A percentile compares a stretch with the other conserved stretches of the same genome.
Evolutionary conservation across 2,797 vertebrate species (phyloP).

Genomic region (Pyrocephalus nanus): DNA sequence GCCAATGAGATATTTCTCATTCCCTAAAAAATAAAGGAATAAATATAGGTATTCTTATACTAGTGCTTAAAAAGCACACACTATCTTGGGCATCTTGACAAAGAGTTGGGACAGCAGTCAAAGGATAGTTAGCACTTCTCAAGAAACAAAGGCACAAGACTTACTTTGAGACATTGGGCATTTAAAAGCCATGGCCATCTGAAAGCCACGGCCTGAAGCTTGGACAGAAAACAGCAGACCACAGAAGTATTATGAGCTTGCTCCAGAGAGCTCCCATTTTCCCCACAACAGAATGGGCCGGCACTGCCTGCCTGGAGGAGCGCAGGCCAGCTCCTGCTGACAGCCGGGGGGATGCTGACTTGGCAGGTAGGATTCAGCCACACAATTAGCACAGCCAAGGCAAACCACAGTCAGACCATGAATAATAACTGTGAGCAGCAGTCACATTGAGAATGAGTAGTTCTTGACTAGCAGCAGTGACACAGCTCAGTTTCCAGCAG

Average conservation of each 20-base stretch:
- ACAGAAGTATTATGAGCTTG: neutral
- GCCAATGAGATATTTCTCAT: neutral
- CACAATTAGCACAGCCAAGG: neutral
- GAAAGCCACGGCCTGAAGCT: neutral
- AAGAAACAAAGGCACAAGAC: neutral
- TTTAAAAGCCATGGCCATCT: neutral
- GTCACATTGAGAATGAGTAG: neutral
- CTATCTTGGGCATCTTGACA: neutral
- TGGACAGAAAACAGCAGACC: neutral
- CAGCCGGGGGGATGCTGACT: neutral
- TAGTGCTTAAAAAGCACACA: rapidly evolving
- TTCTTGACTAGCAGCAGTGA: neutral
- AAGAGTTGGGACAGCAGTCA: neutral
- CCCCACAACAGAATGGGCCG: neutral
- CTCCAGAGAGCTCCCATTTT: neutral
- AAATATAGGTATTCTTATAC: neutral
- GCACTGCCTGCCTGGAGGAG: neutral
- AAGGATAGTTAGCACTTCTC: neutral
- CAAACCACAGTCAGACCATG: neutral
- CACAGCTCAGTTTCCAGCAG: neutral
- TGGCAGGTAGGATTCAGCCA: neutral
- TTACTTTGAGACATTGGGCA: neutral
- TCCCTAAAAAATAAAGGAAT: neutral
- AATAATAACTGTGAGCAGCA: neutral
- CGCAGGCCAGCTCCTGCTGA: neutral